Evolutionary conservation across 2,888 invertebrate genomes (phyloP), one percentile per base, ranked within the genome.

Genomic region (Eupithecia subumbrata): DNA sequence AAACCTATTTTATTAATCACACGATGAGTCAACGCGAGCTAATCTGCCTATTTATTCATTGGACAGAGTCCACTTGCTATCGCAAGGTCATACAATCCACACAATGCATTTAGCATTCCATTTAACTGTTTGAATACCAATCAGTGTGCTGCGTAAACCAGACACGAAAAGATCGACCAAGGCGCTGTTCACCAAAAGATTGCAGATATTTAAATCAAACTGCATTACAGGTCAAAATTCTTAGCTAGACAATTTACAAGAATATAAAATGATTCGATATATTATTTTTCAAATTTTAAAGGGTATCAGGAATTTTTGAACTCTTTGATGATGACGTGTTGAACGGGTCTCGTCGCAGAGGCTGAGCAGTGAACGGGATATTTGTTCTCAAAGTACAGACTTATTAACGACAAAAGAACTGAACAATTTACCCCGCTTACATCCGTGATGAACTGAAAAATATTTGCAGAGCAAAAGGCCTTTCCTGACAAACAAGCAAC

Each of bases 11-110:
- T 43, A 45, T 66, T 69, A 30, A 72, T 69, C 60, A 43, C 45
- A 68, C 69, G 66, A 72, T 76, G 74, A 76, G 16, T 74, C 76
- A 74, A 74, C 52, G 63, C 25, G 43, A 40, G 71, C 45, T 69
- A 69, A 70, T 70, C 70, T 30, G 52, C 68, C 66, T 40, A 76
- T 69, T 72, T 72, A 72, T 72, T 77, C 76, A 72, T 74, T n/a
- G 72, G 40, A 22, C 72, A 73, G 22, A 70, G 77, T 72, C 71
- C 70, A 52, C 18, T 52, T 34, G 22, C 71, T 66, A 72, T 69
- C 69, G 64, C 48, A 72, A 63, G 25, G 48, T 66, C 48, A 66
- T 66, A 60, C n/a, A 22, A 66, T 12, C 34, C 64, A 64, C 14
- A 64, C 64, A 64, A 64, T n/a, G 37, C 37, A 40, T 37, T 25